Evolutionary conservation across 1,140 invertebrate genomes (phyloP).

Genomic region (Leguminivora glycinivorella): DNA sequence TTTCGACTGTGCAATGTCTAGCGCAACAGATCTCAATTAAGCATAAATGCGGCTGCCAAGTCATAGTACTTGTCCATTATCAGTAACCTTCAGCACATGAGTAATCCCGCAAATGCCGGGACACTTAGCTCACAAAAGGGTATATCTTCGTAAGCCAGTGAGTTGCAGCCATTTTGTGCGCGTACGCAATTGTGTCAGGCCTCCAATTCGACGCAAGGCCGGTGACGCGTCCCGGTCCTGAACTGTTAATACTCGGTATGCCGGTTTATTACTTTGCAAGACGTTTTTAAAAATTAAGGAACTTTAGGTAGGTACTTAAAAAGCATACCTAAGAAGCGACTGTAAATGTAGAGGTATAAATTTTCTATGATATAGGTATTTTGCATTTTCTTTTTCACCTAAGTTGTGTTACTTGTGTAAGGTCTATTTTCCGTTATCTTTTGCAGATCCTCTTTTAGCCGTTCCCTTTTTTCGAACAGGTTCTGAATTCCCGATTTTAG

Average conservation of each 20-base stretch:
- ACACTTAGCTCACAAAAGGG: conserved; percentile 28
- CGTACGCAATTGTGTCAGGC: conserved; percentile 48
- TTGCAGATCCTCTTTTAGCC: too few species aligned
- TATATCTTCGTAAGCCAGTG: not conserved
- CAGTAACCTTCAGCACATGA: conserved; percentile 9
- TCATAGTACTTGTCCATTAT: not conserved
- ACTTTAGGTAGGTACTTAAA: not conserved
- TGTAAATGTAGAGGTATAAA: too few species aligned
- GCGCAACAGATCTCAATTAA: not conserved
- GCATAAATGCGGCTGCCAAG: not conserved
- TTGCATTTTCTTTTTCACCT: too few species aligned
- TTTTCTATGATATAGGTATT: too few species aligned
- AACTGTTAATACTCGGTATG: not conserved
- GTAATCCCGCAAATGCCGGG: conserved; percentile 37
- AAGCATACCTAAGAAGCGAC: too few species aligned
- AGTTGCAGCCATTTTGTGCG: not conserved
- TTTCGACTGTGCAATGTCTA: not conserved
- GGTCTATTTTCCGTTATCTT: too few species aligned
- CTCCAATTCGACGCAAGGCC: conserved; percentile 57
- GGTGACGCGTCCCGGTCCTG: conserved; percentile 29
- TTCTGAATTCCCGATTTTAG: too few species aligned
- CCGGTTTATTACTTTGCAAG: conserved; percentile 14
- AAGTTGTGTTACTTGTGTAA: not conserved
- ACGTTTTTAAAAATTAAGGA: too few species aligned
- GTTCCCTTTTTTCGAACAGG: too few species aligned